Conservation (phyloP, 2,888 invertebrate species). For the Ferdinandea cuprea region DNA sequence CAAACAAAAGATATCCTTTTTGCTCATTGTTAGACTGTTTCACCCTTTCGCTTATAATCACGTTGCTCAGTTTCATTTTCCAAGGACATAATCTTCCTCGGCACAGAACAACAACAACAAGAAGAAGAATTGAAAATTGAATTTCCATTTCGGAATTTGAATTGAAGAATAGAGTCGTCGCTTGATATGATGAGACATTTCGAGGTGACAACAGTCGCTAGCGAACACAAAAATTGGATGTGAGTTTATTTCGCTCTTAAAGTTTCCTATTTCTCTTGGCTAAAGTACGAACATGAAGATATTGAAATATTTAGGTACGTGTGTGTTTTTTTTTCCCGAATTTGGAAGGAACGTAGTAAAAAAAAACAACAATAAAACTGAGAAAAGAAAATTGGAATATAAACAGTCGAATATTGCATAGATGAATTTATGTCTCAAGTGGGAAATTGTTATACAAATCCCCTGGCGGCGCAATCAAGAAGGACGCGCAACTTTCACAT, state of each 20-base stretch:
- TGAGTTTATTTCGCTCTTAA: conserved; percentile 45
- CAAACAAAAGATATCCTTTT: conserved; percentile 31
- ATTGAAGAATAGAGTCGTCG: conserved; percentile 38
- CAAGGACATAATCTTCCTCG: conserved; percentile 59
- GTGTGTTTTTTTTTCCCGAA: neutral
- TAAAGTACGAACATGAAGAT: conserved; percentile 31
- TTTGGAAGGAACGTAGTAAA: no score
- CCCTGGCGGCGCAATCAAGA: no score
- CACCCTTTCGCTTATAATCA: conserved; percentile 52
- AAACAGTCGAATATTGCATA: conserved; percentile 53
- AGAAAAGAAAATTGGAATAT: conserved; percentile 57
- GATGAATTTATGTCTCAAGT: neutral
- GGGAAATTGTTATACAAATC: no score
- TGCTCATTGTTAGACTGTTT: neutral
- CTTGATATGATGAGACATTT: conserved; percentile 46
- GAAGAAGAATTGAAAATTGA: conserved; percentile 68
- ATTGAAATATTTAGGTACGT: conserved; percentile 63
- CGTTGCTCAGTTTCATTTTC: conserved; percentile 37
- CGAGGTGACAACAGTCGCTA: conserved; percentile 60
- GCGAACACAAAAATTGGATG: conserved; percentile 58
- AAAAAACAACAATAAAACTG: conserved; percentile 30
- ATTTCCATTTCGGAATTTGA: conserved; percentile 65
- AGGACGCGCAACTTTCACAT: no score
- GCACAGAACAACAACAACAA: no score
- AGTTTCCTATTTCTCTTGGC: conserved; percentile 5